These are phyloP conservation scores for Discoglossus pictus DNA, from an alignment of 2,797 vertebrate species.

Conservation along the genomic window DNA sequence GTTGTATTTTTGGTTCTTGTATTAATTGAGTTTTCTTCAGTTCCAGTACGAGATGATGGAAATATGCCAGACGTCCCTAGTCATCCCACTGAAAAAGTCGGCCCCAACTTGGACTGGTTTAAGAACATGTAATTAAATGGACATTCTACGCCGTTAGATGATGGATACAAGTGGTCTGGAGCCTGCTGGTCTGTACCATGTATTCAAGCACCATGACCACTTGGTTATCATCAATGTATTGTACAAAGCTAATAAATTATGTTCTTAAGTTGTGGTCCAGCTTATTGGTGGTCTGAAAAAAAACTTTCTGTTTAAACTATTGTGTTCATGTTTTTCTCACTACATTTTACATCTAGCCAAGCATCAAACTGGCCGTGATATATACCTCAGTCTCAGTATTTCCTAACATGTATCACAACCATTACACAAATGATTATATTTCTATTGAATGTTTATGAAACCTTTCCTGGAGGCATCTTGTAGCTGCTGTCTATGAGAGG, in stretches of 20 bases:
- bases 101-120: constrained; percentile 79
- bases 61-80: constrained; percentile 80
- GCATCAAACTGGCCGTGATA: no score
- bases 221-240: neutral
- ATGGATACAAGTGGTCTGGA: neutral
- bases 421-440: no score
- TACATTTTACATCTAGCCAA: no score
- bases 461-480: no score
- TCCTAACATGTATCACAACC: no score
- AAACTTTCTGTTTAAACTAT: no score
- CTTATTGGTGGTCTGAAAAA: no score
- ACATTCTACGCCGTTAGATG: neutral
- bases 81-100: constrained; percentile 79
- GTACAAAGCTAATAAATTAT: constrained; percentile 5
- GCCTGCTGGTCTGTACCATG: neutral
- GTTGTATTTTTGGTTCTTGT: neutral
- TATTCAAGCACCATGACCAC: neutral
- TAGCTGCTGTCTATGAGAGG: no score
- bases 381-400: no score
- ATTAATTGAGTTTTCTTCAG: constrained; percentile 56
- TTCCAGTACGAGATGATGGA: constrained; percentile 85
- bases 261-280: neutral
- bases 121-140: constrained; percentile 73
- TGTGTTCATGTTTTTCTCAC: no score
- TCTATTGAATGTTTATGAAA: no score